These are phyloP conservation scores for Notiomystis cincta DNA, from an alignment of 2,113 vertebrate species.

Conservation along the genomic window DNA sequence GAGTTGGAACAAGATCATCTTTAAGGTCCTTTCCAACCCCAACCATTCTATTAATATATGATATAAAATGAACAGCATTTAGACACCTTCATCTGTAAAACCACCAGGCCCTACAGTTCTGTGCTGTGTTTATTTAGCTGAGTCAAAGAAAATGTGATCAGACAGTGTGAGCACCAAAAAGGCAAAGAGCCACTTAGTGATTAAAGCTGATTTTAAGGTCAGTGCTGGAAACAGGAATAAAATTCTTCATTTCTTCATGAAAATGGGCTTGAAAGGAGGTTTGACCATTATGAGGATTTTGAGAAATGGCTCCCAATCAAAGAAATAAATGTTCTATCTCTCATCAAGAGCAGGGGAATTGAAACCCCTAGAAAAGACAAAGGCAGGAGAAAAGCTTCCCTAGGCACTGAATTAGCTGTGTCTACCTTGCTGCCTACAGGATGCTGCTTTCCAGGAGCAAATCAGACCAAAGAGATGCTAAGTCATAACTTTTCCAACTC, in stretches of 20 bases:
- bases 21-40: background rate
- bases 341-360: background rate
- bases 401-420: background rate
- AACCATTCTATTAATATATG: background rate
- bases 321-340: background rate
- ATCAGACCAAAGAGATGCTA: background rate
- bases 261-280: background rate
- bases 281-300: background rate
- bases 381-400: background rate
- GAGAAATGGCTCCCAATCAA: background rate
- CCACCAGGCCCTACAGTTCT: background rate
- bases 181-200: background rate
- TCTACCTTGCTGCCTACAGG: background rate
- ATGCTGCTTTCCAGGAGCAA: background rate
- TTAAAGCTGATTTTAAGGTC: background rate
- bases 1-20: fast-evolving
- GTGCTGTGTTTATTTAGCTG: background rate
- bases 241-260: background rate
- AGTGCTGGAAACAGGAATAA: background rate
- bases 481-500: background rate
- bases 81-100: background rate
- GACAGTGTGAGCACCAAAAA: background rate
- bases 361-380: background rate
- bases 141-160: background rate
- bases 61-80: background rate